Evolutionary conservation across 2,113 vertebrate genomes (phyloP), one percentile per base, ranked within the genome.

Genomic region (Trogon surrucura): DNA sequence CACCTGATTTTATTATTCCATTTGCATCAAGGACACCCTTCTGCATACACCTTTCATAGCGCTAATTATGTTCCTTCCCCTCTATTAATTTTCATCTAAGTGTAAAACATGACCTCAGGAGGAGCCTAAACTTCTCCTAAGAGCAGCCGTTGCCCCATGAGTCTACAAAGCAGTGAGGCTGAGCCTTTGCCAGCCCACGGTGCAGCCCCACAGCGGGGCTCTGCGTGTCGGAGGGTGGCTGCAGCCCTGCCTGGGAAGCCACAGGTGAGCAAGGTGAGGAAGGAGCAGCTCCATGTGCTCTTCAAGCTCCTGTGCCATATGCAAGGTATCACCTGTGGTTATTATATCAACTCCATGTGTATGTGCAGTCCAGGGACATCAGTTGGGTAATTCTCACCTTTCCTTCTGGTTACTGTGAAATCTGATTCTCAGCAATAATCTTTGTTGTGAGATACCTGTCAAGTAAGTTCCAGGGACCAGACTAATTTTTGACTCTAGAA

Each of bases 301-400:
- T n/a, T 66, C 16, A 4, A 32, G 13, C 45, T 26, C 3, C 1
- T 16, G 20, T 9, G 23, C 41, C 19, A 2, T 5, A 20, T 1
- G 11, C 27, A 20, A 30, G 20, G 8, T 34, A 6, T 20, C n/a
- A 51, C 32, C 51, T n/a, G 14, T 4, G 1, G 44, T 20, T 58
- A 6, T 12, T 29, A 0, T 2, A 8, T n/a, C 27, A 8, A 2
- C 29, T 20, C 23, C 2, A 11, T 7, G 0, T 32, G 41, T 10
- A 4, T 3, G 34, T 45, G 70, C 17, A 18, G 6, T 2, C 22
- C 65, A 20, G 77, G 50, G 60, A 1, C 27, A 19, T 8, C 45
- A 9, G 12, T 9, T 36, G 66, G 45, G 27, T 6, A 6, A 69
- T 11, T 22, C 50, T 67, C 36, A 27, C 41, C 57, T 54, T 23